phyloP scores from a whole-genome alignment of 2,888 invertebrate species.

The Idaea straminata region DNA sequence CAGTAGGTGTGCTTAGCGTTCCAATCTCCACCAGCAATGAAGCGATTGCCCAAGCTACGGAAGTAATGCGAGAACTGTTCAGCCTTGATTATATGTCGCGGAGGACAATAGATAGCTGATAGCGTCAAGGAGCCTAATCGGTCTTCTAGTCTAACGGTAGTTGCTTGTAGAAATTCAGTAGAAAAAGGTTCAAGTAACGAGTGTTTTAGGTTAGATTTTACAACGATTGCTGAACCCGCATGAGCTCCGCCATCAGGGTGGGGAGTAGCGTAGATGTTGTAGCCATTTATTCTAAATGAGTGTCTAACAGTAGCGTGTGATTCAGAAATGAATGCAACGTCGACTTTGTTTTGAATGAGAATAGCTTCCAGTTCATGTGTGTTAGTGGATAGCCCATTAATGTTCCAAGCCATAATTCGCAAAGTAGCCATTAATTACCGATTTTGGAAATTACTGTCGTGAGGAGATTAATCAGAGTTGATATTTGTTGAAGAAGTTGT shows the following conservation, averaged over 20 bases:
- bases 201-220: not conserved
- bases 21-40: constrained; percentile 23
- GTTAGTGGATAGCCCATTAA: not conserved
- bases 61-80: constrained; percentile 9
- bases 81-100: constrained; percentile 11
- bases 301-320: not conserved
- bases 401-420: not conserved
- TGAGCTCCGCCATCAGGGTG: not conserved
- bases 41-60: constrained; percentile 5
- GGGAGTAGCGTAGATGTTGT: not conserved
- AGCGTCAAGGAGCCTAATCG: constrained; percentile 10
- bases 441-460: not conserved
- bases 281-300: not conserved
- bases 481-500: not conserved
- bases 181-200: constrained; percentile 2
- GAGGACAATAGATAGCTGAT: constrained; percentile 23
- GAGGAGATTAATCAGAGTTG: not conserved
- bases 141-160: constrained; percentile 14
- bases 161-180: constrained; percentile 20
- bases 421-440: not conserved
- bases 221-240: not conserved
- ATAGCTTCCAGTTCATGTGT: not conserved
- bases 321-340: not conserved
- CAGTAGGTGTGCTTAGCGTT: constrained; percentile 27
- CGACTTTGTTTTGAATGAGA: not conserved